A percentile compares a stretch with the other conserved stretches of the same genome.
Conservation (phyloP, 2,888 invertebrate genomes). For the Ellobium chinense region DNA sequence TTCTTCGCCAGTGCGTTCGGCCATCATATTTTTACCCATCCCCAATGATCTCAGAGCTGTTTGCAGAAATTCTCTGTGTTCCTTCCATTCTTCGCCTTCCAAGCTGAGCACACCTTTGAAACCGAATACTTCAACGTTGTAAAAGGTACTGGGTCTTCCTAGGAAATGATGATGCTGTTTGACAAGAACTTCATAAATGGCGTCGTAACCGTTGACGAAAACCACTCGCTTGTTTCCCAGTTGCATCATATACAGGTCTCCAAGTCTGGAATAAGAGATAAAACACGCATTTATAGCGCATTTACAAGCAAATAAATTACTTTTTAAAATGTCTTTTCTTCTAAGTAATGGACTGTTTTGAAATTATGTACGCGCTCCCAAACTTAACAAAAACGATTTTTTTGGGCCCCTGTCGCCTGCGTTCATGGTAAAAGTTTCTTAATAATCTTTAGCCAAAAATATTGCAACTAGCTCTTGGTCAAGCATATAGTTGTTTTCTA, state of each 20-base stretch:
- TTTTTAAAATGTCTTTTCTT: no score
- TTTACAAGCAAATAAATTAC: no score
- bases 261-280: slow-evolving; percentile 8
- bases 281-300: no score
- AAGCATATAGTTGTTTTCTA: no score
- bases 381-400: no score
- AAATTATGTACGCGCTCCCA: no score
- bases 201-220: slow-evolving; percentile 15
- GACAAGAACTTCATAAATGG: slow-evolving; percentile 20
- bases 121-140: neutral
- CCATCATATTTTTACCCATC: slow-evolving; percentile 37
- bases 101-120: slow-evolving; percentile 15
- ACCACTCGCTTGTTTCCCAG: slow-evolving; percentile 12
- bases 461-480: no score
- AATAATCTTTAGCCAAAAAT: no score
- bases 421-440: no score
- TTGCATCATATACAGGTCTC: slow-evolving; percentile 22
- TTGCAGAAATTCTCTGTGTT: slow-evolving; percentile 27
- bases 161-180: slow-evolving; percentile 25
- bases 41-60: slow-evolving; percentile 20
- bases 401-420: no score
- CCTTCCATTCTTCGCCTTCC: slow-evolving; percentile 12
- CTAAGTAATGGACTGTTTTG: no score
- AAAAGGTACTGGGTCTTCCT: slow-evolving; percentile 7
- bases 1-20: slow-evolving; percentile 18